Evolutionary conservation across 2,113 vertebrate species (phyloP).

Genomic region (Marmota monax): DNA sequence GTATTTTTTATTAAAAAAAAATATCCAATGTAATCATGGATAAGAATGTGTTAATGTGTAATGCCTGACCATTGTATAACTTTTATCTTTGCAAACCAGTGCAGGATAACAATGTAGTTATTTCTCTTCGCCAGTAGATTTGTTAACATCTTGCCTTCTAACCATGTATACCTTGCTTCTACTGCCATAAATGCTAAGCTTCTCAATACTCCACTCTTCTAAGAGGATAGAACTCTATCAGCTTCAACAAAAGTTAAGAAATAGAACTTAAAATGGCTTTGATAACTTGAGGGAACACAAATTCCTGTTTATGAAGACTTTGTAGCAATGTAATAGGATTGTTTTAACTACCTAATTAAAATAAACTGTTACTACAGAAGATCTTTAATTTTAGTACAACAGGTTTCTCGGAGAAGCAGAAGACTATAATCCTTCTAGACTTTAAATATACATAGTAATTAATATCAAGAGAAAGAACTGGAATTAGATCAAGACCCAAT

Average conservation of each 20-base stretch:
- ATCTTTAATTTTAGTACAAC: background rate
- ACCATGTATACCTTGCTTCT: background rate
- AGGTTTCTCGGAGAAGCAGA: background rate
- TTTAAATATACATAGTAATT: constrained; percentile 20
- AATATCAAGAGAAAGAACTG: background rate
- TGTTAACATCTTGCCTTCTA: background rate
- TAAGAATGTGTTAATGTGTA: background rate
- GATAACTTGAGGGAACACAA: constrained; percentile 35
- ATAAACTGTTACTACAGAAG: background rate
- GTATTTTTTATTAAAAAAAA: background rate
- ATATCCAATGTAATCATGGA: background rate
- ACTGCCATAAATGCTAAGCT: background rate
- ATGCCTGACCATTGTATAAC: background rate
- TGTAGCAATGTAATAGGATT: background rate
- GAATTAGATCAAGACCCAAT: constrained; percentile 7
- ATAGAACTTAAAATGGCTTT: background rate
- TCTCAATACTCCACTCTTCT: background rate
- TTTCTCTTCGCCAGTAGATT: background rate
- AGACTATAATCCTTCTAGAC: constrained; percentile 1
- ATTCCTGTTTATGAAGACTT: constrained; percentile 43
- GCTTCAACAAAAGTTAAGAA: constrained; percentile 16
- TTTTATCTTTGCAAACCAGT: background rate
- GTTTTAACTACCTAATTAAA: background rate
- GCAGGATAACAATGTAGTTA: background rate
- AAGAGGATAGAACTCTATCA: background rate